Percentiles rank a stretch among this genome's conserved stretches.
Conservation (phyloP, 1,140 invertebrate species). For the Solen grandis region DNA sequence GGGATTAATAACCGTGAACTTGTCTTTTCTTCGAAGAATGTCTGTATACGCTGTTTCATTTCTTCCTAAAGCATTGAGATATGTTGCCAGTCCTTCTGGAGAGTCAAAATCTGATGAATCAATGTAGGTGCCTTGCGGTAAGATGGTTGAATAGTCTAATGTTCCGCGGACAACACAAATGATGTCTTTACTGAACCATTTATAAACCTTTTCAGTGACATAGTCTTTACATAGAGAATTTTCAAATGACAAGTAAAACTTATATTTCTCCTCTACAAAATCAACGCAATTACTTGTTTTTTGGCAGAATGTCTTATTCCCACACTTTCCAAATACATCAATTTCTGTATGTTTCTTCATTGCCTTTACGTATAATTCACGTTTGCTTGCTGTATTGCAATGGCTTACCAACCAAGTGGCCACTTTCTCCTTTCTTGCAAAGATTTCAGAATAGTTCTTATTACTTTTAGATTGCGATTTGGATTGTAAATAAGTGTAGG, state of each 20-base stretch:
- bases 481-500: background rate
- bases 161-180: conserved; percentile 24
- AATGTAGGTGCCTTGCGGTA: too few relatives aligned
- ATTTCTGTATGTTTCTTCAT: background rate
- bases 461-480: background rate
- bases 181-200: conserved; percentile 5
- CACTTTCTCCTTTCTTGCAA: conserved; percentile 7
- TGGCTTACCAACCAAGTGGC: conserved; percentile 15
- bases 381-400: conserved; percentile 2
- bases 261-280: conserved; percentile 35
- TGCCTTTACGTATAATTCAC: background rate
- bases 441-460: conserved; percentile 21
- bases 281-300: background rate
- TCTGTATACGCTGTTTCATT: too few relatives aligned
- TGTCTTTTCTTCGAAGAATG: too few relatives aligned
- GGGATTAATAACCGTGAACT: too few relatives aligned
- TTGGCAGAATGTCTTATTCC: background rate
- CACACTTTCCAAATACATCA: conserved; percentile 22
- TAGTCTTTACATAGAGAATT: too few relatives aligned
- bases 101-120: conserved; percentile 20
- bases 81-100: conserved; percentile 1
- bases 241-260: too few relatives aligned
- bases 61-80: too few relatives aligned
- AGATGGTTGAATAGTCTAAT: background rate
- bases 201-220: too few relatives aligned